Conservation (phyloP, 2,888 invertebrate genomes). For the Nesidiocoris tenuis region DNA sequence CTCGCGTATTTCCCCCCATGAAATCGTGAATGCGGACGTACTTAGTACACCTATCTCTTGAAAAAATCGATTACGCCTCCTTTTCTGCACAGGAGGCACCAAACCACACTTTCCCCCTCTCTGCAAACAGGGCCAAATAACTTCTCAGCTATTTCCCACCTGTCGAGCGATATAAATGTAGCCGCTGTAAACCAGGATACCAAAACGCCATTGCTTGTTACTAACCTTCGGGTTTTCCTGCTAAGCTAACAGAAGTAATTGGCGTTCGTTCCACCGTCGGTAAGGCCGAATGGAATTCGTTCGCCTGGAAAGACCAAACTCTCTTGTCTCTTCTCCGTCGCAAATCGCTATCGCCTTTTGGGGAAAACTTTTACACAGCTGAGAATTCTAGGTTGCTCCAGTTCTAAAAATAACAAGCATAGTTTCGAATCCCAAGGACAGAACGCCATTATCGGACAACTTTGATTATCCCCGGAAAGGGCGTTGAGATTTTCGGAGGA, state of each 20-base stretch:
- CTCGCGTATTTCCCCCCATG: too few species aligned
- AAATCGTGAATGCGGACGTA: too few species aligned
- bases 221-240: background rate
- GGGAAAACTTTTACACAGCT: background rate
- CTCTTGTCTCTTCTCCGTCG: background rate
- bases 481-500: background rate
- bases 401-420: slow-evolving; percentile 32
- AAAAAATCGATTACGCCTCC: too few species aligned
- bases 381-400: background rate
- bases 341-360: background rate
- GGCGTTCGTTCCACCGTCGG: background rate
- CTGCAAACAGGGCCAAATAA: too few species aligned
- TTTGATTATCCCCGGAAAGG: slow-evolving; percentile 23
- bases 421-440: slow-evolving; percentile 8
- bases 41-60: too few species aligned
- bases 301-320: background rate
- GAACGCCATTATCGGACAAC: slow-evolving; percentile 27
- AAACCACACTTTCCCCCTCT: too few species aligned
- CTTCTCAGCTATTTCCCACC: too few species aligned
- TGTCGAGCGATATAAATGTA: too few species aligned
- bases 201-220: background rate
- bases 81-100: too few species aligned
- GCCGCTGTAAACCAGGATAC: too few species aligned
- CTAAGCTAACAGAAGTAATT: background rate
- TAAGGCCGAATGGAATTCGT: background rate